Percentiles rank a stretch among this genome's conserved stretches.
phyloP scores from a whole-genome alignment of 2,888 invertebrate species.

The Danaus chrysippus region DNA sequence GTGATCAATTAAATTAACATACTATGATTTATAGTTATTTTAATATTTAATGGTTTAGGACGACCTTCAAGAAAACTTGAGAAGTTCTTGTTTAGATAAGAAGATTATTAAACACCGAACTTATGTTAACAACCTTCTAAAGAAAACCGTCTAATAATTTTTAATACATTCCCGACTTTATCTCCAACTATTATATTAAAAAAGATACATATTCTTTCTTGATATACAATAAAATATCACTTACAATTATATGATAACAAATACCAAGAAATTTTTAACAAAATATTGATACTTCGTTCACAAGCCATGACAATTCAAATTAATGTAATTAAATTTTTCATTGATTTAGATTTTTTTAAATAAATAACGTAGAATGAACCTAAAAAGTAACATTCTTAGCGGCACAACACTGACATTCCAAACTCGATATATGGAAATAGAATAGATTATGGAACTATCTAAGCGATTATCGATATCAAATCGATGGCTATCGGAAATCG shows the following conservation, averaged over 20 bases:
- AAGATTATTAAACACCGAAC: not conserved
- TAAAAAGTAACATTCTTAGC: not conserved
- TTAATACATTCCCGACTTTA: too few relatives aligned
- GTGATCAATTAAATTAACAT: slow-evolving; percentile 7
- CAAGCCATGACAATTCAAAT: too few relatives aligned
- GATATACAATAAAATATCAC: too few relatives aligned
- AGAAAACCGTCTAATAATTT: too few relatives aligned
- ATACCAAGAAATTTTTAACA: too few relatives aligned
- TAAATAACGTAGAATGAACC: not conserved
- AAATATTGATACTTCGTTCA: too few relatives aligned
- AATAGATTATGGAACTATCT: slow-evolving; percentile 29
- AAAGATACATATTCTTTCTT: too few relatives aligned
- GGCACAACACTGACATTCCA: slow-evolving; percentile 6
- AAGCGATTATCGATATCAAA: slow-evolving; percentile 48
- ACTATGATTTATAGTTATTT: slow-evolving; percentile 26
- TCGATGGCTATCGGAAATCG: slow-evolving; percentile 52
- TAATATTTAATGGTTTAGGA: slow-evolving; percentile 25
- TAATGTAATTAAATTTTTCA: too few relatives aligned
- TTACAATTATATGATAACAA: too few relatives aligned
- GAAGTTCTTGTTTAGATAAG: slow-evolving; percentile 20
- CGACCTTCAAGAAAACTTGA: slow-evolving; percentile 31
- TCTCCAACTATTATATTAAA: too few relatives aligned
- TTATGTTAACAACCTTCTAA: not conserved
- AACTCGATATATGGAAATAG: slow-evolving; percentile 18
- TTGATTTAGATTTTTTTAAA: too few relatives aligned